Conservation (phyloP, 2,888 invertebrate genomes). For the Amorpha juglandis region DNA sequence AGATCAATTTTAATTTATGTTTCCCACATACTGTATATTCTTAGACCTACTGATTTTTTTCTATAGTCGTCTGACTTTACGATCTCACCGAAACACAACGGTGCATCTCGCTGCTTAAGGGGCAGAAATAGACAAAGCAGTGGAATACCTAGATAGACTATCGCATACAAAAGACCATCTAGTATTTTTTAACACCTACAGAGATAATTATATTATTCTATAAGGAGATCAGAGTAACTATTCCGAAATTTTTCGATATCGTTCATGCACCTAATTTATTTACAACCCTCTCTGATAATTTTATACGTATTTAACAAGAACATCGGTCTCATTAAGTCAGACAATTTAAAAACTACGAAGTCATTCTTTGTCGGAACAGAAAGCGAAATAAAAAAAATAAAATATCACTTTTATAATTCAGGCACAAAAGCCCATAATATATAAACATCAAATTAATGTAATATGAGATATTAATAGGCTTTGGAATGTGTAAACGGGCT, state of each 20-base stretch:
- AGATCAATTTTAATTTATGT: neutral
- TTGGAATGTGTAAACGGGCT: constrained; percentile 46
- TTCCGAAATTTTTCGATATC: neutral
- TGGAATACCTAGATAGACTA: no score
- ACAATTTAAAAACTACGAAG: neutral
- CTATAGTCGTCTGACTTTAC: no score
- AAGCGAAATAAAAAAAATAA: constrained; percentile 1
- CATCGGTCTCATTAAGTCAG: neutral
- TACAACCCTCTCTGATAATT: neutral
- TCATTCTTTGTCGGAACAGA: constrained; percentile 1
- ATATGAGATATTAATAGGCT: constrained; percentile 46
- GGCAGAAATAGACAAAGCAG: no score
- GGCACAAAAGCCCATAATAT: constrained; percentile 22
- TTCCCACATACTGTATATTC: no score
- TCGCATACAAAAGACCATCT: no score
- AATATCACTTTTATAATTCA: constrained; percentile 21
- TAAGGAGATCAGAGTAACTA: no score
- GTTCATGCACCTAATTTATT: neutral
- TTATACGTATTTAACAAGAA: constrained; percentile 2
- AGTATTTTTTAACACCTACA: no score
- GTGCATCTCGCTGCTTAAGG: no score
- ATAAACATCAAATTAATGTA: constrained; percentile 37
- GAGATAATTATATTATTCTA: no score
- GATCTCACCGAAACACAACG: no score
- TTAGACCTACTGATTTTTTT: no score